A percentile compares a stretch with the other conserved stretches of the same genome.
Conservation (phyloP, 2,113 vertebrate genomes). For the Anhinga rufa region DNA sequence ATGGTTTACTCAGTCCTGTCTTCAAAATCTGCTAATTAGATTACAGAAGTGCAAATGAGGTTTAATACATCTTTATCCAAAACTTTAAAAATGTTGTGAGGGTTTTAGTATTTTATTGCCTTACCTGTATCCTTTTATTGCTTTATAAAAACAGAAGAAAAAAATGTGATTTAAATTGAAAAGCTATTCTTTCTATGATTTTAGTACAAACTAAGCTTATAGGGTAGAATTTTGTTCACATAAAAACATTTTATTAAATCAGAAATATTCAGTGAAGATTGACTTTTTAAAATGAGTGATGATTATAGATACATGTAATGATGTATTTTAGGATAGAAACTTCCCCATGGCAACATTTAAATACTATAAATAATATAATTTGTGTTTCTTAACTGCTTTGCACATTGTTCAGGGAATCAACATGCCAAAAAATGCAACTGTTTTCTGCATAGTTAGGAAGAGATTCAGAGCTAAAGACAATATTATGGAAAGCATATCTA, state of each 20-base stretch:
- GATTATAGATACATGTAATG: neutral
- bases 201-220: neutral
- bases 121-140: neutral
- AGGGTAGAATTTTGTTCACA: neutral
- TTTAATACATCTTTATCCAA: neutral
- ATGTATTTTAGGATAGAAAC: neutral
- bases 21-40: neutral
- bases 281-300: neutral
- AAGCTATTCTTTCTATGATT: neutral
- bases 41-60: neutral
- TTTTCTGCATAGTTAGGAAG: neutral
- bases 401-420: neutral
- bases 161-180: neutral
- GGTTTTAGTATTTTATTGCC: neutral
- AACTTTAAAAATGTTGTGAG: neutral
- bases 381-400: neutral
- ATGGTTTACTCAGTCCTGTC: neutral
- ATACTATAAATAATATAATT: neutral
- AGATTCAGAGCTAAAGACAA: neutral
- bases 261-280: neutral
- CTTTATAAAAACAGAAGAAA: neutral
- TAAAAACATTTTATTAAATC: neutral
- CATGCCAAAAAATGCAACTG: neutral
- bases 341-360: neutral
- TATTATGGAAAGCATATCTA: neutral